Evolutionary conservation across 1,140 invertebrate species (phyloP).

Genomic region (Pachyrhynchus sulphureomaculatus): DNA sequence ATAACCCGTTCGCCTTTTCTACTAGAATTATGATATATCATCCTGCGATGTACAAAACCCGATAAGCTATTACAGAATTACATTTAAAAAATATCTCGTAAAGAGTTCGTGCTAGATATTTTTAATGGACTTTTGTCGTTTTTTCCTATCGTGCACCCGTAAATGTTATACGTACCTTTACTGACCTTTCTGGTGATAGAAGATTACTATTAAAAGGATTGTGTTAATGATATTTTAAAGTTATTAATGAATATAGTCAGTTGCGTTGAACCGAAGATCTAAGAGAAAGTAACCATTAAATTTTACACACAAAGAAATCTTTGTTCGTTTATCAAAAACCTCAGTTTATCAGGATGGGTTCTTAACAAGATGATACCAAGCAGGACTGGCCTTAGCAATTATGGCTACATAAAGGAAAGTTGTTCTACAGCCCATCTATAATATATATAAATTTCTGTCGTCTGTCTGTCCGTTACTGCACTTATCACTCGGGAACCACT

Average conservation of each 20-base stretch:
- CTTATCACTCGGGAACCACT: too few relatives aligned
- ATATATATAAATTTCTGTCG: too few relatives aligned
- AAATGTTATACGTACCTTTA: neutral
- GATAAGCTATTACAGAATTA: constrained; percentile 1
- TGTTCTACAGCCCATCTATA: too few relatives aligned
- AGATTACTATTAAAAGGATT: constrained; percentile 13
- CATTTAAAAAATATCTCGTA: neutral
- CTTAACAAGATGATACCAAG: too few relatives aligned
- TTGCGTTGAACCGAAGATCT: neutral
- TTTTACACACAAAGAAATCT: too few relatives aligned
- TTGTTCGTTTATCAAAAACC: too few relatives aligned
- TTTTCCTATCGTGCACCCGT: constrained; percentile 7
- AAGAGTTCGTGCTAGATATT: constrained; percentile 7
- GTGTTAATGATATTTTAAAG: constrained; percentile 17
- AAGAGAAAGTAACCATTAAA: constrained; percentile 5
- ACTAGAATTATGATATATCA: constrained; percentile 9
- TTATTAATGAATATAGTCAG: constrained; percentile 8
- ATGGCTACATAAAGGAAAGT: too few relatives aligned
- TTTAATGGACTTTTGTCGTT: constrained; percentile 17
- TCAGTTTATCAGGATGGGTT: too few relatives aligned
- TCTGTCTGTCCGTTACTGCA: too few relatives aligned
- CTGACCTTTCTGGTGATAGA: constrained; percentile 2
- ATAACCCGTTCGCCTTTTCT: neutral
- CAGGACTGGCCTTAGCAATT: too few relatives aligned
- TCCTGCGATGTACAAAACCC: neutral